These are phyloP conservation scores for Philaenus spumarius DNA, from an alignment of 1,140 invertebrate species.

Conservation along the genomic window DNA sequence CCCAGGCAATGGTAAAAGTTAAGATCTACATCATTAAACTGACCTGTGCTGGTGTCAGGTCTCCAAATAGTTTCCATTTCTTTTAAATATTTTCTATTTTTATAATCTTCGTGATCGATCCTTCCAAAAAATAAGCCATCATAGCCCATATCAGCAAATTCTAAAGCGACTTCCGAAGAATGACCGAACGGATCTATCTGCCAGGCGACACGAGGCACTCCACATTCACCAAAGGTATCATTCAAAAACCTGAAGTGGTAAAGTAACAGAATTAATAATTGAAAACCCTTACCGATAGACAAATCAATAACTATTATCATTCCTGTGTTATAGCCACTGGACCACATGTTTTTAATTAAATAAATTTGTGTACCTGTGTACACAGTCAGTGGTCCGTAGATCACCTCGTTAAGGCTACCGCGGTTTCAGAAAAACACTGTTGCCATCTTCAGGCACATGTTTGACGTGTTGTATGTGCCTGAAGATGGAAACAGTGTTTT, in stretches of 20 bases:
- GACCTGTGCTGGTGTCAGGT: slow-evolving; percentile 60
- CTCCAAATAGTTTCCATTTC: slow-evolving; percentile 84
- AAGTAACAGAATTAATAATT: slow-evolving; percentile 13
- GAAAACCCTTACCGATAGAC: neutral
- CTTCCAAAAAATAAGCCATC: slow-evolving; percentile 84
- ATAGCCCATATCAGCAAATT: slow-evolving; percentile 77
- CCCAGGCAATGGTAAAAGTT: too few species aligned
- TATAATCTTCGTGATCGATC: slow-evolving; percentile 83
- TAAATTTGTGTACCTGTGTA: too few species aligned
- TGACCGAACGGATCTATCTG: slow-evolving; percentile 94
- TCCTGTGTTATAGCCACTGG: too few species aligned
- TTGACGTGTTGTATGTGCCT: too few species aligned
- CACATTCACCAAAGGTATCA: slow-evolving; percentile 78
- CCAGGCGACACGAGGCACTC: slow-evolving; percentile 74
- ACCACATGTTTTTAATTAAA: neutral
- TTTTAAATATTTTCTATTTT: slow-evolving; percentile 49
- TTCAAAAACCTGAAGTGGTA: slow-evolving; percentile 58
- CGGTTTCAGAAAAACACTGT: too few species aligned
- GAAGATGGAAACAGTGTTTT: too few species aligned
- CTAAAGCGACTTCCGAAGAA: slow-evolving; percentile 76
- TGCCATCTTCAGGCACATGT: too few species aligned
- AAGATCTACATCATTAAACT: too few species aligned
- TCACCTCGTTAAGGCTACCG: too few species aligned
- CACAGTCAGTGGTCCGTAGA: too few species aligned
- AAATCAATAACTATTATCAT: too few species aligned